Evolutionary conservation across 2,888 invertebrate genomes (phyloP).

Genomic region (Linyphia triangularis): DNA sequence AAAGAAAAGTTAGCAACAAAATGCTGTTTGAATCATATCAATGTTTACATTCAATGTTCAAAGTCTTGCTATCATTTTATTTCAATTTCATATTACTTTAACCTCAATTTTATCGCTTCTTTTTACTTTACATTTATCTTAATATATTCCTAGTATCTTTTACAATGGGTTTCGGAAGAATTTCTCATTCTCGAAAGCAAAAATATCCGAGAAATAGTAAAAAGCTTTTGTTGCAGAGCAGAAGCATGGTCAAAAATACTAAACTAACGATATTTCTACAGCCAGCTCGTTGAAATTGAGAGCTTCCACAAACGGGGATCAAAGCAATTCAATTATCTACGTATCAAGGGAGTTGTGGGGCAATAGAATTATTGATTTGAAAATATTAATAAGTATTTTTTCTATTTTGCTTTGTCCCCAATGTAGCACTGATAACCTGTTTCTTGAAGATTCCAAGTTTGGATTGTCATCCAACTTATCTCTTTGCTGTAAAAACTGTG

Average conservation of each 20-base stretch:
- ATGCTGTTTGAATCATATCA: neutral
- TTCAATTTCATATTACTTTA: neutral
- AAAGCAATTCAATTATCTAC: neutral
- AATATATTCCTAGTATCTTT: neutral
- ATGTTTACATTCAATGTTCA: neutral
- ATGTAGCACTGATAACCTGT: neutral
- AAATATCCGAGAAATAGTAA: neutral
- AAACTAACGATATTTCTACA: neutral
- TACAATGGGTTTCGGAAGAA: no score
- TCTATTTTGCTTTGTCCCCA: constrained; percentile 4
- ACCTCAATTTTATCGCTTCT: neutral
- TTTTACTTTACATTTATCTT: neutral
- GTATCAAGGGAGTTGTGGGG: neutral
- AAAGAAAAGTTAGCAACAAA: neutral
- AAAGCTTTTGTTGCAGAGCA: neutral
- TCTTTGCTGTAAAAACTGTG: constrained; percentile 9
- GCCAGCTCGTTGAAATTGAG: neutral
- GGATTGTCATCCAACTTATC: constrained; percentile 15
- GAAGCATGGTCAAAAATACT: neutral
- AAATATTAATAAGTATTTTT: constrained; percentile 12
- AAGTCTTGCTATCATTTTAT: neutral
- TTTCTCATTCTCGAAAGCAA: no score
- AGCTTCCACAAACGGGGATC: neutral
- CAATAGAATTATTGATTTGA: constrained; percentile 13
- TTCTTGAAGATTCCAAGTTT: constrained; percentile 30